These are phyloP conservation scores for Meloidogyne hapla DNA, from an alignment of 1,140 invertebrate species.

Conservation along the genomic window DNA sequence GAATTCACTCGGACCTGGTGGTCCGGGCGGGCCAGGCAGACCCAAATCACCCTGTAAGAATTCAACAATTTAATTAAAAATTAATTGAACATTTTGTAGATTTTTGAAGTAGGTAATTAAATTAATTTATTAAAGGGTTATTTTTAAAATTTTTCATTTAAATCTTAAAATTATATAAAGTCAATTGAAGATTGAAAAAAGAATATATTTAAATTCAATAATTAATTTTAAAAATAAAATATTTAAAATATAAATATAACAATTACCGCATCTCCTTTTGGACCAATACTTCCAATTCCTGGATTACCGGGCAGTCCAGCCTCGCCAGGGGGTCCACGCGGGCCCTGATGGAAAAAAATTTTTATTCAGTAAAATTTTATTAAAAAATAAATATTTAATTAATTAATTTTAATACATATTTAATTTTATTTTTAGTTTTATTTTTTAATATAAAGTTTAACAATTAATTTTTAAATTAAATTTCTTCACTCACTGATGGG, in stretches of 20 bases:
- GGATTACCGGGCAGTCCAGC: constrained; percentile 63
- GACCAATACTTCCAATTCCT: constrained; percentile 62
- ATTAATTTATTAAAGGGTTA: too few relatives aligned
- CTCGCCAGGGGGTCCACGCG: constrained; percentile 62
- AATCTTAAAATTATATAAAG: too few relatives aligned
- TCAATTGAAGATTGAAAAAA: too few relatives aligned
- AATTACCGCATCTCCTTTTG: constrained; percentile 64
- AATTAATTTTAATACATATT: too few relatives aligned
- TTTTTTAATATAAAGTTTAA: not conserved
- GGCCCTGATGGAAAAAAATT: constrained; percentile 47
- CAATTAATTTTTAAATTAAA: not conserved
- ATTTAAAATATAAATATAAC: not conserved
- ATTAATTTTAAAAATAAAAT: constrained; percentile 20
- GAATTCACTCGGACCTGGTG: constrained; percentile 50
- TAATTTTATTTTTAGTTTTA: not conserved
- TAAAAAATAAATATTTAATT: too few relatives aligned
- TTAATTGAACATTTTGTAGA: not conserved
- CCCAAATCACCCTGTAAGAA: constrained; percentile 57
- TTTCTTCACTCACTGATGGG: constrained; percentile 64
- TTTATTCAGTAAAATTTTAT: constrained; percentile 11
- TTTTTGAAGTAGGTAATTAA: too few relatives aligned
- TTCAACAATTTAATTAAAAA: not conserved
- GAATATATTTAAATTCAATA: not conserved
- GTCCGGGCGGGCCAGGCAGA: constrained; percentile 49
- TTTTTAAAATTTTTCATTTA: too few relatives aligned